Evolutionary conservation across 1,140 invertebrate species (phyloP).

Genomic region (Monochamus saltuarius): DNA sequence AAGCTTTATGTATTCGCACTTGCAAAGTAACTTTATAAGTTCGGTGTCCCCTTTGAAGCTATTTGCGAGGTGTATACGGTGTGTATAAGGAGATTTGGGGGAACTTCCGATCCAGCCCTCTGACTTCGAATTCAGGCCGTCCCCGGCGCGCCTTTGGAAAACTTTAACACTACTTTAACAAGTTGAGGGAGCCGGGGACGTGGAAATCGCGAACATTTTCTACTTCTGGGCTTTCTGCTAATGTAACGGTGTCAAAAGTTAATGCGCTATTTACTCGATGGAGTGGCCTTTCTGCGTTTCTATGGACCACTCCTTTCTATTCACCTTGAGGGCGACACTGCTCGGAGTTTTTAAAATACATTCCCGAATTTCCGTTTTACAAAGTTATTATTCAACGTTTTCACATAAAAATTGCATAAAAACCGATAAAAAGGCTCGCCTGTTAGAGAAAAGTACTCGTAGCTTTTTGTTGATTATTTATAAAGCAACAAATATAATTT

Average conservation of each 20-base stretch:
- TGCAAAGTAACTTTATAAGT: constrained; percentile 5
- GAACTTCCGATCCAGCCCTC: constrained; percentile 15
- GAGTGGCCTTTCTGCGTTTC: neutral
- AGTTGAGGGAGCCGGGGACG: neutral
- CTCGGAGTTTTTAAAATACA: too few relatives aligned
- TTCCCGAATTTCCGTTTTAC: too few relatives aligned
- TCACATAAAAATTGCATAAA: too few relatives aligned
- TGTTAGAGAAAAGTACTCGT: too few relatives aligned
- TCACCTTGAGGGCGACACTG: too few relatives aligned
- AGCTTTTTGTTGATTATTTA: too few relatives aligned
- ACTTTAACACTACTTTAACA: constrained; percentile 20
- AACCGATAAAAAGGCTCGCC: too few relatives aligned
- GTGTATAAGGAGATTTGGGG: constrained; percentile 3
- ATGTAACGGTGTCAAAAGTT: constrained; percentile 1
- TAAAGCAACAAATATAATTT: too few relatives aligned
- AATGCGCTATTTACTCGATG: constrained; percentile 1
- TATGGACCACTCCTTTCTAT: neutral
- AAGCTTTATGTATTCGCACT: constrained; percentile 8
- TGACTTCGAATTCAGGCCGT: neutral
- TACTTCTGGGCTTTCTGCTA: neutral
- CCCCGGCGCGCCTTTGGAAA: constrained; percentile 5
- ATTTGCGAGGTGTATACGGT: constrained; percentile 3
- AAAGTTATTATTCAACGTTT: too few relatives aligned
- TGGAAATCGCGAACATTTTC: constrained; percentile 7
- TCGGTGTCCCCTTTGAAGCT: constrained; percentile 1